A percentile compares a stretch with the other conserved stretches of the same genome.
phyloP scores from a whole-genome alignment of 1,140 invertebrate genomes.

The Anastrepha obliqua region DNA sequence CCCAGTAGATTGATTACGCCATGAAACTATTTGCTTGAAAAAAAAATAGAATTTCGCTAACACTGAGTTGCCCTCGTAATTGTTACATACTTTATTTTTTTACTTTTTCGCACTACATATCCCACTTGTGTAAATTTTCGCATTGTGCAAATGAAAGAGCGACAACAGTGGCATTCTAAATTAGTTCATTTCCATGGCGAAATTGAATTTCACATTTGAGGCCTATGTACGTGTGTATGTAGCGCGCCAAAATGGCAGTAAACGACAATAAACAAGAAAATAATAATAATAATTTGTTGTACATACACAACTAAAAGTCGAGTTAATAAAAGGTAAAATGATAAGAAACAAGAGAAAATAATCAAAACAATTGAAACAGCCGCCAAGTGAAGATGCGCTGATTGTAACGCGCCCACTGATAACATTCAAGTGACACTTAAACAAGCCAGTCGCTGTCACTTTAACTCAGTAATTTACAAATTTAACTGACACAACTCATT shows the following conservation, averaged over 20 bases:
- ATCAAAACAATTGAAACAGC: neutral
- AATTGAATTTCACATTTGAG: slow-evolving; percentile 3
- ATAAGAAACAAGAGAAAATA: neutral
- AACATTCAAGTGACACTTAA: slow-evolving; percentile 9
- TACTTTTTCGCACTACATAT: neutral
- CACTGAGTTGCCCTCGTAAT: neutral
- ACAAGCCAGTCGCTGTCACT: slow-evolving; percentile 4
- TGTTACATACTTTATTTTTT: too few relatives aligned
- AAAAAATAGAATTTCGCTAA: too few relatives aligned
- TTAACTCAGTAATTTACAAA: slow-evolving; percentile 18
- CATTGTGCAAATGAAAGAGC: slow-evolving; percentile 13
- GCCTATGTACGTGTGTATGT: neutral
- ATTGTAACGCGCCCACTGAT: neutral
- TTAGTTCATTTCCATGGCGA: slow-evolving; percentile 28
- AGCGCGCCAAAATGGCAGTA: neutral
- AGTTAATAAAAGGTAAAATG: neutral
- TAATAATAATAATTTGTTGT: neutral
- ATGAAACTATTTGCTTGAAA: too few relatives aligned
- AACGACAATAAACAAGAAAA: too few relatives aligned
- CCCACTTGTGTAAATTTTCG: neutral
- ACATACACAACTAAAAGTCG: neutral
- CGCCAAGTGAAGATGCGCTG: too few relatives aligned
- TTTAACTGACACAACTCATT: neutral
- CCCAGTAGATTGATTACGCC: too few relatives aligned
- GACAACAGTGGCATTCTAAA: slow-evolving; percentile 29